Percentiles rank a stretch among this genome's conserved stretches.
Conservation (phyloP, 2,797 vertebrate genomes). For the Enoplosus armatus region DNA sequence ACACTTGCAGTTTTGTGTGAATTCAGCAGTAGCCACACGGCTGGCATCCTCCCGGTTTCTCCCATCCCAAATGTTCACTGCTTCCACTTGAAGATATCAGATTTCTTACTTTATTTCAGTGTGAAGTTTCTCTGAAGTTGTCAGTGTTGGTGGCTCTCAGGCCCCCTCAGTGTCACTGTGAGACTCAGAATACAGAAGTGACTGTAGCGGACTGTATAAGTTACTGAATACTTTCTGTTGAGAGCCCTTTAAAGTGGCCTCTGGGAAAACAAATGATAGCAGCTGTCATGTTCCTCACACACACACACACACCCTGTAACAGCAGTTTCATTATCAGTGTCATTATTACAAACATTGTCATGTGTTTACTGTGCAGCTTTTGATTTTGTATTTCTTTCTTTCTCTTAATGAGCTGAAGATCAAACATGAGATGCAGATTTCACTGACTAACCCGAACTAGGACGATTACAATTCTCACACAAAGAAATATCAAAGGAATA, state of each 20-base stretch:
- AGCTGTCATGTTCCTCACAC: no score
- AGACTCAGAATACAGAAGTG: conserved; percentile 4
- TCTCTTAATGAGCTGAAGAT: conserved; percentile 5
- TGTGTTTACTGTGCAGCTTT: neutral
- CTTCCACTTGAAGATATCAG: neutral
- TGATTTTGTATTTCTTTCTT: neutral
- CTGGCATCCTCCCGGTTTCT: neutral
- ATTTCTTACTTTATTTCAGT: neutral
- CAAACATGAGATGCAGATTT: neutral
- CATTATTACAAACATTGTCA: no score
- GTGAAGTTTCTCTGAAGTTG: neutral
- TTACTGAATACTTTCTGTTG: neutral
- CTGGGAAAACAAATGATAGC: no score
- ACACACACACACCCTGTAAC: neutral
- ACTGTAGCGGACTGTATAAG: neutral
- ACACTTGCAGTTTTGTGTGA: neutral
- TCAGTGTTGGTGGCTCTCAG: neutral
- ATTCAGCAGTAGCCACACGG: neutral
- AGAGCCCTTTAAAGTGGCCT: no score
- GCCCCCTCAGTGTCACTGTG: conserved; percentile 6
- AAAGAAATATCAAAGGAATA: neutral
- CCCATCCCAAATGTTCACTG: neutral
- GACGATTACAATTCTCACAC: neutral
- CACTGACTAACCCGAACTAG: neutral
- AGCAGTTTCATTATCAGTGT: no score